Evolutionary conservation across 2,797 vertebrate species (phyloP), one percentile per base, ranked within the genome.

Genomic region (Otolemur crassicaudatus): DNA sequence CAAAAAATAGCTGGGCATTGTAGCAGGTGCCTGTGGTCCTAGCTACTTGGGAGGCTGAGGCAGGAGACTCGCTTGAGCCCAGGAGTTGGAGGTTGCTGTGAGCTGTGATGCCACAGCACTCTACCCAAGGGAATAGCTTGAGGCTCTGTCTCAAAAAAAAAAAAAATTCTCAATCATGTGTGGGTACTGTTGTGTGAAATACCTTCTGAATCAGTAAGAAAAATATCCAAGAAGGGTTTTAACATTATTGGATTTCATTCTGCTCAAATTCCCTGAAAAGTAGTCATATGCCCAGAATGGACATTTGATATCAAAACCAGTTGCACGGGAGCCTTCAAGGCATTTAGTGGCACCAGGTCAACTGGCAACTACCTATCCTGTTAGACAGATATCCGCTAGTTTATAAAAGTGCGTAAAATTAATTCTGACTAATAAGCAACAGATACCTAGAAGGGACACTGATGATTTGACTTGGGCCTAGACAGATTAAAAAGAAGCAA

Each of bases 401-500:
- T 87, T 31, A 76, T 53, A 92, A 65, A 70, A 87, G 25, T 61
- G 1, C 19, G 87, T 79, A 73, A 56, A 91, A 77, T 37, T 72
- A 46, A n/a, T 43, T 4, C 8, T 91, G 14, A 96, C 77, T 85
- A 79, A 94, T 83, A 90, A 61, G 60, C 19, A 69, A 60, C 17
- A 90, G 16, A 8, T 56, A 43, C 17, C 40, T 70, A 25, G 46
- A 85, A 87, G 9, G 37, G 80, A 90, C 17, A 80, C 84, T 90
- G 22, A 76, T 85, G 4, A 83, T 67, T 67, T 93, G 31, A 61
- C 13, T 34, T 93, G 13, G 29, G 14, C 25, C 61, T 84, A 7
- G 73, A 79, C n/a, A 92, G 34, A 75, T 37, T 27, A 43, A 93
- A 80, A 63, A 65, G 56, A 75, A 83, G 13, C 23, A 95, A 83